Evolutionary conservation across 2,888 invertebrate species (phyloP).

Genomic region (Cylloceria caligata): DNA sequence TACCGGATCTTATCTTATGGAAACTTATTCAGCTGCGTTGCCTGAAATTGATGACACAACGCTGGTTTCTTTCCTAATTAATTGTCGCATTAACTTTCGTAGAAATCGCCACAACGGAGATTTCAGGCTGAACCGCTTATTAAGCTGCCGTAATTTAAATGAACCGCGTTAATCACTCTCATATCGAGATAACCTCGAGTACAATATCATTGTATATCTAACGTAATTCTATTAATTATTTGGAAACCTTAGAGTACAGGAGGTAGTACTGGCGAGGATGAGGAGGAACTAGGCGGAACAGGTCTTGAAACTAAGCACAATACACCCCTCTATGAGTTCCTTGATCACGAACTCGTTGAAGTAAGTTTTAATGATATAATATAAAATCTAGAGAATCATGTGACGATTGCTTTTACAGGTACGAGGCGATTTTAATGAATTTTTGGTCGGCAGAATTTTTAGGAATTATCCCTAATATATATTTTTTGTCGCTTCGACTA

Average conservation of each 20-base stretch:
- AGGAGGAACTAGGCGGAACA: slow-evolving; percentile 84
- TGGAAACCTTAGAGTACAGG: slow-evolving; percentile 86
- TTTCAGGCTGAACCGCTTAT: background rate
- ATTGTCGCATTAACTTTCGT: background rate
- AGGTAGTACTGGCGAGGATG: slow-evolving; percentile 87
- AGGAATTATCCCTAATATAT: background rate
- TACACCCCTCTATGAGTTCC: slow-evolving; percentile 85
- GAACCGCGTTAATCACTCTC: background rate
- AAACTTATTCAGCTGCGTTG: slow-evolving; percentile 10
- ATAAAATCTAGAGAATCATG: slow-evolving; percentile 38
- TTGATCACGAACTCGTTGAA: slow-evolving; percentile 81
- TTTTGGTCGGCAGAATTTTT: slow-evolving; percentile 9
- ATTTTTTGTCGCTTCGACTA: slow-evolving; percentile 13
- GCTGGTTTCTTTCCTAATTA: slow-evolving; percentile 5
- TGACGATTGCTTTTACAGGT: slow-evolving; percentile 50
- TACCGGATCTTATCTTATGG: slow-evolving; percentile 23
- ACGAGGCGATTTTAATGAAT: slow-evolving; percentile 44
- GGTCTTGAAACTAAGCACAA: slow-evolving; percentile 85
- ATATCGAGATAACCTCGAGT: slow-evolving; percentile 44
- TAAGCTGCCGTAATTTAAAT: background rate
- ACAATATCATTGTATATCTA: slow-evolving; percentile 50
- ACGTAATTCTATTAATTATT: slow-evolving; percentile 68
- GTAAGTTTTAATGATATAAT: slow-evolving; percentile 75
- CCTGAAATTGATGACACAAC: slow-evolving; percentile 24
- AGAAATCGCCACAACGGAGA: background rate